Evolutionary conservation across 64 coral and sea anemone species (phyloP).

Genomic region (Montipora cactus): DNA sequence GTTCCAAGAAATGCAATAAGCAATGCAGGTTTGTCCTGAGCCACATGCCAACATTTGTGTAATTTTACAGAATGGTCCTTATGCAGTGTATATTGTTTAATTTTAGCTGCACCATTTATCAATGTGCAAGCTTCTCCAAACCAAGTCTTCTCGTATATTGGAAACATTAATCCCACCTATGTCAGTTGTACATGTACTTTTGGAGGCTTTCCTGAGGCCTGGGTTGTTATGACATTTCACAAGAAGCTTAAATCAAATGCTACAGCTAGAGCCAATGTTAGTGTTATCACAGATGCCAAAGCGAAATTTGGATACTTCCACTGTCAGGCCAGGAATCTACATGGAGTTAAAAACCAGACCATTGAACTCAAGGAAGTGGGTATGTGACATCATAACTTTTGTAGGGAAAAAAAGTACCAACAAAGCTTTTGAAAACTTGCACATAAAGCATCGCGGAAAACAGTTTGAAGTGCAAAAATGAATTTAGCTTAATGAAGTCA

Average conservation of each 20-base stretch:
- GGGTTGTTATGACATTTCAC: slow-evolving; percentile 41
- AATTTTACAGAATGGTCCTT: no score
- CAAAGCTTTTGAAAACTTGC: no score
- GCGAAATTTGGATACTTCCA: slow-evolving; percentile 51
- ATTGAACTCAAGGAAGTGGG: slow-evolving; percentile 36
- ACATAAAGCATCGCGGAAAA: no score
- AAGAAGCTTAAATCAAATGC: slow-evolving; percentile 53
- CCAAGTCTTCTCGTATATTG: slow-evolving; percentile 44
- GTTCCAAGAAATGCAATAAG: no score
- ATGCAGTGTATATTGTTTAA: no score
- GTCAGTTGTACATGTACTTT: slow-evolving; percentile 56
- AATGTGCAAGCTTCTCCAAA: neutral
- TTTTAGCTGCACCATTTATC: slow-evolving; percentile 19
- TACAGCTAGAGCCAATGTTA: slow-evolving; percentile 16
- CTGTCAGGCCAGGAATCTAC: slow-evolving; percentile 30
- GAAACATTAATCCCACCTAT: slow-evolving; percentile 45
- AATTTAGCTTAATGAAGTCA: no score
- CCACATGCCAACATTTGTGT: no score
- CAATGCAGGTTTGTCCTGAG: no score
- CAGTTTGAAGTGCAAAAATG: no score
- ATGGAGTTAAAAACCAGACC: slow-evolving; percentile 38
- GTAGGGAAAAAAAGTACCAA: no score
- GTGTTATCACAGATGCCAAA: slow-evolving; percentile 46
- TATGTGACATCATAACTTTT: neutral
- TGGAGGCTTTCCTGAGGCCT: slow-evolving; percentile 37